phyloP scores from a whole-genome alignment of 2,113 vertebrate genomes.

The Heliornis fulica region DNA sequence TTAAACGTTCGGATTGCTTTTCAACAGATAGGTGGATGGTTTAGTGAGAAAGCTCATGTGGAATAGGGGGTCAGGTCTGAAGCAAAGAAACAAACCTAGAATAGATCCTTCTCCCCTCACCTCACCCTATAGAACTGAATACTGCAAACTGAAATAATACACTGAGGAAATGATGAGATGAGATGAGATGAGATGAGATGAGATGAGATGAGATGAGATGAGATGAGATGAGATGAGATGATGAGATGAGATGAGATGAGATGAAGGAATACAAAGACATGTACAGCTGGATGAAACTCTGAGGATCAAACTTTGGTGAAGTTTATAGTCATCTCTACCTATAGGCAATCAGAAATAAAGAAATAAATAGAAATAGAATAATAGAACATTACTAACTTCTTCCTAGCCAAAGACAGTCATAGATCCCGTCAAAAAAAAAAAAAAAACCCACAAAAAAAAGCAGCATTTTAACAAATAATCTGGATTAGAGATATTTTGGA shows the following conservation, averaged over 20 bases:
- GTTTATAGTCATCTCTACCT: not conserved
- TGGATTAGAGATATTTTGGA: no score
- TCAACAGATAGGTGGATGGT: not conserved
- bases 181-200: no score
- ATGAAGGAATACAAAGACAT: not conserved
- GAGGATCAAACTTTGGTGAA: not conserved
- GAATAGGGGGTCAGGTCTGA: not conserved
- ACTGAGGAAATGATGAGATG: not conserved
- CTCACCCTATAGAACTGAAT: not conserved
- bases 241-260: no score
- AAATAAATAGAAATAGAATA: not conserved
- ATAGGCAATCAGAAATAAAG: not conserved
- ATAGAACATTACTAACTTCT: not conserved
- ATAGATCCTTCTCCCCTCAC: not conserved
- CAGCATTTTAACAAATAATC: no score
- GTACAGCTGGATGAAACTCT: not conserved
- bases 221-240: no score
- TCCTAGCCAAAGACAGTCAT: not conserved
- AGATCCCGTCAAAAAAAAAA: no score
- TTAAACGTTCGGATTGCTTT: not conserved
- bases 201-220: no score
- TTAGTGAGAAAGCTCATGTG: not conserved
- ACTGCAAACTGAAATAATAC: not conserved
- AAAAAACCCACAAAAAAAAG: no score
- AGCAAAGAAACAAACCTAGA: not conserved